Base-by-base conservation (phyloP, 2,797 vertebrate genomes). In the Petrocephalus schoutedeni region DNA sequence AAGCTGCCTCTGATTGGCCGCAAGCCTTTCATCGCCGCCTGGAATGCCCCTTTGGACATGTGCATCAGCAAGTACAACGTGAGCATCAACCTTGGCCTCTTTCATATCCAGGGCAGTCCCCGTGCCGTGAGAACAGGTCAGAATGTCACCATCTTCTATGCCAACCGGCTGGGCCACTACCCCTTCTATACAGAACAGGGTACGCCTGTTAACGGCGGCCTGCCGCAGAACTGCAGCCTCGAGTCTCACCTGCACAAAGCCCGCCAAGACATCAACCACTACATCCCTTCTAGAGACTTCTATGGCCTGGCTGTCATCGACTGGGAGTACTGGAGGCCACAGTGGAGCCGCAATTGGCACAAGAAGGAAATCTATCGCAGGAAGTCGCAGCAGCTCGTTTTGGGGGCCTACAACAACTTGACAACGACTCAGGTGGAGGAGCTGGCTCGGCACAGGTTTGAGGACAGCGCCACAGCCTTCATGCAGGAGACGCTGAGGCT, bases 61-160 rank as follows among this genome's bases (percentile, higher is more conserved):
- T 96, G 96, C 82, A 92, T 92, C 54, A 92, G 93, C 56, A 96
- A 94, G 89, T 96, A 96, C 36, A 90, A 96, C 0, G 36, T 97
- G 45, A 91, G 90, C 45, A 87, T 94, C 89, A 96, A 95, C 88
- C 85, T 97, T 5, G 92, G 95, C 77, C 93, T 96, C 41, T 97
- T 97, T 92, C 93, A 92, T 86, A 91, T 96, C 87, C 93, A 93
- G 53, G 96, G 96, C 90, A 97, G 95, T 83, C 95, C 94, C 0
- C 92, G 95, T 16, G 92, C 94, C 14, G 93, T 94, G 41, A 94
- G 94, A 93, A 96, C 94, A 4, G 95, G 95, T 1, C 95, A 97
- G 93, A 96, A 97, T 0, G 92, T 97, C 85, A 97, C 96, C 21
- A 96, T 97, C 89, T 97, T 97, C 94, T 97, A 96, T 51, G 95